Evolutionary conservation across 2,797 vertebrate species (phyloP).

Genomic region (Scomberomorus guttatus): DNA sequence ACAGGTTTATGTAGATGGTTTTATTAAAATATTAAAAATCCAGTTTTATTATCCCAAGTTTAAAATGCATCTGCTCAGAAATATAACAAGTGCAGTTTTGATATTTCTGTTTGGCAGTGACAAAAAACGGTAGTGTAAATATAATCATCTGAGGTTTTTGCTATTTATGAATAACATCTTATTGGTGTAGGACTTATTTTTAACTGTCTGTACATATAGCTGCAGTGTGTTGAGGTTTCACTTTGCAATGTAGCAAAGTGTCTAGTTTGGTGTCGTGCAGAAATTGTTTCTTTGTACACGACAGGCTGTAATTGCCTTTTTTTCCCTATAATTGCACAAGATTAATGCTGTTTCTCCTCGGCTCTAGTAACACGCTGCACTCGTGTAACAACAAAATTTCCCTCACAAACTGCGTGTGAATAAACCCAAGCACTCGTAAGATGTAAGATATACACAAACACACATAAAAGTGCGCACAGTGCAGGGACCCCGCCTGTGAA

Average conservation of each 20-base stretch:
- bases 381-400: slow-evolving; percentile 83
- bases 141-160: background rate
- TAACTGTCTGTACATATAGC: background rate
- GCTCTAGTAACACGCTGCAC: slow-evolving; percentile 71
- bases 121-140: background rate
- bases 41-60: background rate
- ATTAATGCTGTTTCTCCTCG: slow-evolving; percentile 83
- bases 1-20: background rate
- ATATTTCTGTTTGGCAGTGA: background rate
- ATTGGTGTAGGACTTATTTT: background rate
- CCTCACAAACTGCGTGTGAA: slow-evolving; percentile 61
- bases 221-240: slow-evolving; percentile 15
- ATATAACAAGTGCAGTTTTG: background rate
- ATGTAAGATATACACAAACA: slow-evolving; percentile 27
- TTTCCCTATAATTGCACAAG: slow-evolving; percentile 82
- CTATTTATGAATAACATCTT: slow-evolving; percentile 9
- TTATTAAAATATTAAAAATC: background rate
- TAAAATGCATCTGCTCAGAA: background rate
- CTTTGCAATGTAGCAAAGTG: slow-evolving; percentile 20
- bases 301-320: slow-evolving; percentile 77
- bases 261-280: slow-evolving; percentile 35
- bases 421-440: slow-evolving; percentile 39
- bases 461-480: slow-evolving; percentile 6
- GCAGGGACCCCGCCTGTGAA: slow-evolving; percentile 70
- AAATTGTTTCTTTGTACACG: slow-evolving; percentile 64